Conservation (phyloP, 2,888 invertebrate species). For the Tanytarsus gracilentus region DNA sequence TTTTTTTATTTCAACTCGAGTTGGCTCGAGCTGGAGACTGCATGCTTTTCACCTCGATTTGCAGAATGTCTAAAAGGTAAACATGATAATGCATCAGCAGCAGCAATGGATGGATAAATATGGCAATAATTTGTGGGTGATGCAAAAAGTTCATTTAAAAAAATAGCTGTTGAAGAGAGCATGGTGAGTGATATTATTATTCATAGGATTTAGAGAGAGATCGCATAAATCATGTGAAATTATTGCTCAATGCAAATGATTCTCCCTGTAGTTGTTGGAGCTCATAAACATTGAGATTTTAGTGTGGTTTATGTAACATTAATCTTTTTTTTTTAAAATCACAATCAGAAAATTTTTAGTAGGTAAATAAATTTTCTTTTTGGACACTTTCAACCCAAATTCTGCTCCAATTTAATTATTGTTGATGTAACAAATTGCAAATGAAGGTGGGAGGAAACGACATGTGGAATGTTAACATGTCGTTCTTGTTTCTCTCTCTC, state of each 20-base stretch:
- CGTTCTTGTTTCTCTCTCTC: not conserved
- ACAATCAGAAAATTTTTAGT: not conserved
- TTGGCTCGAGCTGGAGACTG: too few species aligned
- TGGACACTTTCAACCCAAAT: not conserved
- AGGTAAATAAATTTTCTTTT: too few species aligned
- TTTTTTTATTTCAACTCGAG: not conserved
- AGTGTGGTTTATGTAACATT: too few species aligned
- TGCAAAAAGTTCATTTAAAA: too few species aligned
- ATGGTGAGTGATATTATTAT: not conserved
- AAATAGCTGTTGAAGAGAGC: too few species aligned
- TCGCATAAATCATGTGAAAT: conserved; percentile 19
- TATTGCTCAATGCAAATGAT: conserved; percentile 19
- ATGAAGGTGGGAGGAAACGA: conserved; percentile 12
- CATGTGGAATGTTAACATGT: not conserved
- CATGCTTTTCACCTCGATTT: too few species aligned
- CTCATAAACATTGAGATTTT: too few species aligned
- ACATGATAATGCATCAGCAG: too few species aligned
- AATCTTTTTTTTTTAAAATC: not conserved
- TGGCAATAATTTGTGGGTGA: conserved; percentile 19
- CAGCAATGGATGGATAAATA: not conserved
- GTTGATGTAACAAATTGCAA: conserved; percentile 9
- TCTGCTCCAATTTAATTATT: conserved; percentile 3
- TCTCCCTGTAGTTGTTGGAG: not conserved
- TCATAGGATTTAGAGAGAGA: not conserved
- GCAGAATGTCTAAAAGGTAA: too few species aligned